Conservation (phyloP, 2,797 vertebrate species). For the Dicrostonyx torquatus region DNA sequence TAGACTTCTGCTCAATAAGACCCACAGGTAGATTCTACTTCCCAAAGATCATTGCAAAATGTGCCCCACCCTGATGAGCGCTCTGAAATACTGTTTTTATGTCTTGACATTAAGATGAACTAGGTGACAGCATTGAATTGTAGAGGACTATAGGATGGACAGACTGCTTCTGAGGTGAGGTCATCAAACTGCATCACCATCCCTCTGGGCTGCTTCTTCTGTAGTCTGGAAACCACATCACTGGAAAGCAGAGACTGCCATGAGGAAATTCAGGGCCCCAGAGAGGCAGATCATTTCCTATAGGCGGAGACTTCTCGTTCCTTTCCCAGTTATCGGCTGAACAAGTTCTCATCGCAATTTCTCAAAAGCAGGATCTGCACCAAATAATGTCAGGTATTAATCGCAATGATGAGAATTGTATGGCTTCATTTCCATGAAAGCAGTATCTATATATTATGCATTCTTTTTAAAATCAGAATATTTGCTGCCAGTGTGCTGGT, state of each 20-base stretch:
- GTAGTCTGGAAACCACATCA: not conserved
- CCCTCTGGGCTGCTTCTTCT: too few relatives aligned
- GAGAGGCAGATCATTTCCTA: not conserved
- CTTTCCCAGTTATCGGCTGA: too few relatives aligned
- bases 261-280: not conserved
- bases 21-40: not conserved
- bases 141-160: fast-evolving
- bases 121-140: not conserved
- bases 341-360: too few relatives aligned
- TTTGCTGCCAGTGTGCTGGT: not conserved
- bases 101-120: not conserved
- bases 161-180: not conserved
- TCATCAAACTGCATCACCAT: fast-evolving
- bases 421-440: not conserved
- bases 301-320: too few relatives aligned
- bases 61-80: fast-evolving
- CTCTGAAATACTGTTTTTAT: not conserved
- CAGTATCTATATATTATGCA: not conserved
- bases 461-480: not conserved
- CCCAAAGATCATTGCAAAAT: not conserved
- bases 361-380: not conserved
- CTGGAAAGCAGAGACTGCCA: not conserved
- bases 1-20: not conserved
- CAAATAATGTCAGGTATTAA: not conserved
- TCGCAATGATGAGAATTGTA: not conserved